Base-by-base conservation (phyloP, 2,113 vertebrate species). In the Carassius carassius region DNA sequence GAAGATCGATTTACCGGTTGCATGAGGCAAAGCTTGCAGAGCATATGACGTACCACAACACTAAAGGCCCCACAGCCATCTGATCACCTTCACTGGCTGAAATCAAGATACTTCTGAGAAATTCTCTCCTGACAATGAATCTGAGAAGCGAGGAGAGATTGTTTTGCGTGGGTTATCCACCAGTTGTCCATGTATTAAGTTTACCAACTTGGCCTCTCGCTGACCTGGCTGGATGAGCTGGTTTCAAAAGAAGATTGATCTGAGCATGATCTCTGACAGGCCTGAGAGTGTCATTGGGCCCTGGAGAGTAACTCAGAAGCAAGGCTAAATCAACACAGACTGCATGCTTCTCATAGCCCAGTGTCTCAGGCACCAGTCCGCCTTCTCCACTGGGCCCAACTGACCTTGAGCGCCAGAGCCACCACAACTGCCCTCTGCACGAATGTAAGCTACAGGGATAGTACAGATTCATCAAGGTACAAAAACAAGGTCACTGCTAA, bases 131-230 rank as follows among this genome's bases (percentile, higher is more conserved):
- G 23, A 77, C 54, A 84, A 58, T 84, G 79, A 81, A 35, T 29
- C 21, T 21, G 56, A 69, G 51, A 86, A 69, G 58, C 85, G 32
- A 69, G 49, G 75, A 60, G 37, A 74, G 49, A 58, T 10, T 78
- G 83, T 81, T 82, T 77, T 37, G 32, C 49, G 70, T 73, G 74
- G 73, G 63, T 65, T 83, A 41, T 69, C 67, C n/a, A 73, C 86
- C 87, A 90, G 89, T 87, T 89, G 87, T 84, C 84, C 76, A 88
- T 78, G 84, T 87, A 90, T 90, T 90, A 83, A 41, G 82, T 88
- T 91, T 65, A 79, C 87, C 62, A 87, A 86, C 67, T 69, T 86
- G 87, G 86, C 86, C 87, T 76, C 73, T 35, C 73, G 32, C 73
- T 84, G 80, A 86, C 72, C 87, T 84, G 73, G 41, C 70, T 35